phyloP scores from a whole-genome alignment of 1,140 invertebrate species.

The Cryptotermes secundus region DNA sequence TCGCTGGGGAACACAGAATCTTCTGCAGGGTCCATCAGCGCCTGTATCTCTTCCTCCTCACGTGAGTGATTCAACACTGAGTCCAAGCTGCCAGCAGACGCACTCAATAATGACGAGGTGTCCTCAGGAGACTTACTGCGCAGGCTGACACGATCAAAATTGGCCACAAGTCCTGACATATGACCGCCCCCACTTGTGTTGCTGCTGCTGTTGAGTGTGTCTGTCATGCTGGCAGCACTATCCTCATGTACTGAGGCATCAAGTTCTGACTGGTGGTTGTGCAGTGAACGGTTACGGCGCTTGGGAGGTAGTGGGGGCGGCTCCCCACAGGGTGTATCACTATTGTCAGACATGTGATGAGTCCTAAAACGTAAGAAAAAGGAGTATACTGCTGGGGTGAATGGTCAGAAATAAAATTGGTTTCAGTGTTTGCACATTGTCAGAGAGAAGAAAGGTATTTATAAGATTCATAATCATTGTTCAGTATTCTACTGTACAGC shows the following conservation, averaged over 20 bases:
- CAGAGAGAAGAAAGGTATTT: too few species aligned
- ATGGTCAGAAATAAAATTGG: too few species aligned
- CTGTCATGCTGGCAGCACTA: slow-evolving; percentile 29
- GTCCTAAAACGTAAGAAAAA: not conserved
- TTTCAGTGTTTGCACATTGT: too few species aligned
- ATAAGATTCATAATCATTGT: too few species aligned
- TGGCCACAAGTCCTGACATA: slow-evolving; percentile 25
- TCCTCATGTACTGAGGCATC: slow-evolving; percentile 22
- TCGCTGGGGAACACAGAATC: slow-evolving; percentile 40
- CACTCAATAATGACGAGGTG: slow-evolving; percentile 66
- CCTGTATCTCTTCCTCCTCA: slow-evolving; percentile 70
- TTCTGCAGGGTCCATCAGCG: slow-evolving; percentile 59
- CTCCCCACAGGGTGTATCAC: slow-evolving; percentile 47
- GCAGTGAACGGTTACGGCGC: slow-evolving; percentile 56
- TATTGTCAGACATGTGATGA: slow-evolving; percentile 45
- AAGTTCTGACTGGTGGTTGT: slow-evolving; percentile 39
- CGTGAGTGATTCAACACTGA: slow-evolving; percentile 80
- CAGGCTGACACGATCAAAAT: slow-evolving; percentile 44
- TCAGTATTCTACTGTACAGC: too few species aligned
- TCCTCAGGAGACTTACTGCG: slow-evolving; percentile 65
- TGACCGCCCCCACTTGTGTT: slow-evolving; percentile 13
- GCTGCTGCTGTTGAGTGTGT: slow-evolving; percentile 35
- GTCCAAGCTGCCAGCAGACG: slow-evolving; percentile 77
- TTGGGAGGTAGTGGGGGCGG: slow-evolving; percentile 78
- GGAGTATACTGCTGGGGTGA: too few species aligned